A percentile compares a stretch with the other conserved stretches of the same genome.
phyloP scores from a whole-genome alignment of 2,113 vertebrate species.

The Crotalus horridus region DNA sequence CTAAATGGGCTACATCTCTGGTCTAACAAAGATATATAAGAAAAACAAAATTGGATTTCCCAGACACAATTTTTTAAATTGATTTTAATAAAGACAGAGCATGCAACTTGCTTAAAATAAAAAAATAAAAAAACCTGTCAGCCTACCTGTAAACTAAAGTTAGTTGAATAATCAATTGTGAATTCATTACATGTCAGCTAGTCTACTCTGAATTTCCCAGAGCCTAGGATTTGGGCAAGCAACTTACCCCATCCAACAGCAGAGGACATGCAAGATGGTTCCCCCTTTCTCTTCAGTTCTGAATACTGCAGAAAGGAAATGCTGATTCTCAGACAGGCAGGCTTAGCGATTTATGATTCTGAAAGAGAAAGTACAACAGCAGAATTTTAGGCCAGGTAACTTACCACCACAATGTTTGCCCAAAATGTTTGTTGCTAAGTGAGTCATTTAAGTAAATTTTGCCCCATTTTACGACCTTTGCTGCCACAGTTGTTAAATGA shows the following conservation, averaged over 20 bases:
- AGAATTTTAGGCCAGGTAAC: background rate
- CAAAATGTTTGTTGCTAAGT: too few relatives aligned
- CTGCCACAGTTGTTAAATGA: too few relatives aligned
- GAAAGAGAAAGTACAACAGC: background rate
- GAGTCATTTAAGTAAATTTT: too few relatives aligned
- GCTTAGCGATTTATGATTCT: background rate
- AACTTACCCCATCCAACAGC: background rate
- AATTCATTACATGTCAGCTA: background rate
- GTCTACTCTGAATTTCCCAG: background rate
- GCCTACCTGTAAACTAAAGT: background rate
- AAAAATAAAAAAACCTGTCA: background rate
- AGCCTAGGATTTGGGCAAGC: background rate
- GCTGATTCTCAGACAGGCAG: background rate
- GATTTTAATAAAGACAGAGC: background rate
- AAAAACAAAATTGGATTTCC: slow-evolving; percentile 12
- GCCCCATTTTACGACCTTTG: too few relatives aligned
- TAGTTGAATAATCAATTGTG: background rate
- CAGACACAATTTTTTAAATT: background rate
- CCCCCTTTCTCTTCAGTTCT: background rate
- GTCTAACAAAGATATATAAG: background rate
- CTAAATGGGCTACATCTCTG: background rate
- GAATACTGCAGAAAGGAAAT: background rate
- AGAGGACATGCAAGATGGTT: background rate
- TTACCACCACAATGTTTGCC: too few relatives aligned
- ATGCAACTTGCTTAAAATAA: background rate